Evolutionary conservation across 1,140 invertebrate genomes (phyloP).

Genomic region (Drosophila sechellia): DNA sequence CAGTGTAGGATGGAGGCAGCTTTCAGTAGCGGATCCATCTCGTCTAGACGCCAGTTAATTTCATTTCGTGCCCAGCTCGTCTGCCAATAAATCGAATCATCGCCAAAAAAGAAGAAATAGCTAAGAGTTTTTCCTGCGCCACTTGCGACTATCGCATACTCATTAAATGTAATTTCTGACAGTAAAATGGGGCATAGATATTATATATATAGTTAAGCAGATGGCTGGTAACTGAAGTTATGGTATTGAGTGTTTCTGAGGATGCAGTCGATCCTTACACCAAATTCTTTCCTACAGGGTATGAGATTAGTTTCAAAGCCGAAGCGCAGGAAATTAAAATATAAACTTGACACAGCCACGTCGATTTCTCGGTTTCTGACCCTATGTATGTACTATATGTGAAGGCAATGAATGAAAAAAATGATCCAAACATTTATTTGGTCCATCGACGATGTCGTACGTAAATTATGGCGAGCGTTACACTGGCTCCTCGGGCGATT

Average conservation of each 20-base stretch:
- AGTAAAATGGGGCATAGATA: no score
- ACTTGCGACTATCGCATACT: constrained; percentile 9
- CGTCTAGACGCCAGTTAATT: constrained; percentile 72
- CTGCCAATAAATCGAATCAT: constrained; percentile 76
- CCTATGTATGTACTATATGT: background rate
- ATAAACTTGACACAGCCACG: constrained; percentile 47
- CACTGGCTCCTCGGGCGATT: constrained; percentile 51
- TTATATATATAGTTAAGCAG: no score
- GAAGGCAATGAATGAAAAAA: constrained; percentile 25
- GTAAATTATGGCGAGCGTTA: constrained; percentile 60
- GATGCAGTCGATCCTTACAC: no score
- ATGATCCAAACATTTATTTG: constrained; percentile 73
- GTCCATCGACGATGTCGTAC: constrained; percentile 60
- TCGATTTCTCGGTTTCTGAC: constrained; percentile 33
- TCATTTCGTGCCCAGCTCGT: constrained; percentile 58
- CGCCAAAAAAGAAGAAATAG: constrained; percentile 9
- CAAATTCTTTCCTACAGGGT: no score
- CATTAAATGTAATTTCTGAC: background rate
- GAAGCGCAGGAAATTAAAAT: constrained; percentile 71
- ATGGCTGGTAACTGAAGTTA: no score
- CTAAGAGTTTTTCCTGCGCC: background rate
- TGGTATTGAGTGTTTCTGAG: no score
- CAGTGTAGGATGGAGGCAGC: background rate
- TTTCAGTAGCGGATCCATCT: constrained; percentile 5
- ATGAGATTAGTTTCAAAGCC: no score